phyloP scores from a whole-genome alignment of 2,888 invertebrate genomes.

The Hecatera dysodea region DNA sequence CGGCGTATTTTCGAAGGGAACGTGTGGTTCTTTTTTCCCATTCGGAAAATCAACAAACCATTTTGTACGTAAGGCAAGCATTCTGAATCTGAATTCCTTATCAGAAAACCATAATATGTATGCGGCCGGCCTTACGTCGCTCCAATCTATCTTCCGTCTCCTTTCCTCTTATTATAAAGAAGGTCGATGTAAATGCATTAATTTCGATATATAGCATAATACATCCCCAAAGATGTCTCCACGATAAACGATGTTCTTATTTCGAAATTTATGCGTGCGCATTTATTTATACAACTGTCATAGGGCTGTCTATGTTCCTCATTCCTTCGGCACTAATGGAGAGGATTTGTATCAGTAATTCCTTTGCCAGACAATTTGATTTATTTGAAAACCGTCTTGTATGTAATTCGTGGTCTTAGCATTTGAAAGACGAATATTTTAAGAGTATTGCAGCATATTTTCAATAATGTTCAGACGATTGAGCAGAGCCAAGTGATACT shows the following conservation, averaged over 20 bases:
- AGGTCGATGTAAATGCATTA: constrained; percentile 48
- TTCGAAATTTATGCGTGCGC: constrained; percentile 80
- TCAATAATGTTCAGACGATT: neutral
- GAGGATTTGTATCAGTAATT: constrained; percentile 48
- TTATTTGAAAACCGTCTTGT: constrained; percentile 43
- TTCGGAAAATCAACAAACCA: too few relatives aligned
- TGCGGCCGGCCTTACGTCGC: constrained; percentile 11
- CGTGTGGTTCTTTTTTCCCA: too few relatives aligned
- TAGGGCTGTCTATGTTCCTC: constrained; percentile 63
- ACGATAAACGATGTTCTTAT: constrained; percentile 79
- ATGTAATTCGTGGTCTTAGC: constrained; percentile 36
- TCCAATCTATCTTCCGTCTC: constrained; percentile 40
- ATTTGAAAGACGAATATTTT: constrained; percentile 36
- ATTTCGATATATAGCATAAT: constrained; percentile 51
- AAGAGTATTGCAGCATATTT: constrained; percentile 12
- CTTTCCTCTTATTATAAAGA: constrained; percentile 35
- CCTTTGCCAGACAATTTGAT: constrained; percentile 44
- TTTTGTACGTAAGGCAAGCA: too few relatives aligned
- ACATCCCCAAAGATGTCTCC: constrained; percentile 65
- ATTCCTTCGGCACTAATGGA: constrained; percentile 55
- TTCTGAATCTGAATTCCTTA: too few relatives aligned
- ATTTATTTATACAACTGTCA: constrained; percentile 73
- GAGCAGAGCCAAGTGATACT: neutral
- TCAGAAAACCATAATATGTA: too few relatives aligned
- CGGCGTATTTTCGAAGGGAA: too few relatives aligned